Evolutionary conservation across 2,797 vertebrate species (phyloP).

Genomic region (Pipistrellus kuhlii): DNA sequence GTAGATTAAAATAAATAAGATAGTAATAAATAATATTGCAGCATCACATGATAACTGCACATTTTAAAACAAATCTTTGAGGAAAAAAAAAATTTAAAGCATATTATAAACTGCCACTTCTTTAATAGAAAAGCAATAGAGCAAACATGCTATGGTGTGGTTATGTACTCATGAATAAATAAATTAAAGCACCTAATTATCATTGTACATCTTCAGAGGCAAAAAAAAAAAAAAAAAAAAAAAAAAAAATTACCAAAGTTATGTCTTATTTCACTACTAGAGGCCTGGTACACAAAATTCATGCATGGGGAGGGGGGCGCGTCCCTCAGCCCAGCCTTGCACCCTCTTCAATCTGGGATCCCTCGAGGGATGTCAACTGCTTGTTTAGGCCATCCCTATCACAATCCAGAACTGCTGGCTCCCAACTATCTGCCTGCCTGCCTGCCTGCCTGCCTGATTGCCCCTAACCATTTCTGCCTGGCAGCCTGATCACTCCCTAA

Average conservation of each 20-base stretch:
- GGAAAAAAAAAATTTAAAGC: conserved; percentile 37
- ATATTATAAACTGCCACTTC: background rate
- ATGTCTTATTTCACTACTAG: background rate
- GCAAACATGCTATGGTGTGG: background rate
- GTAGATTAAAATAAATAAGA: conserved; percentile 34
- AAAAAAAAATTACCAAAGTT: background rate
- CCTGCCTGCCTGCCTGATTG: too few relatives aligned
- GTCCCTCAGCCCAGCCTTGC: too few relatives aligned
- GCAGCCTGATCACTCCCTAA: too few relatives aligned
- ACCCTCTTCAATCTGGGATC: too few relatives aligned
- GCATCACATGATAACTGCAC: background rate
- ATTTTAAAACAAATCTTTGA: conserved; percentile 35
- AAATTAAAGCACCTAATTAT: background rate
- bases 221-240: background rate
- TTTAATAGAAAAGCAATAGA: conserved; percentile 20
- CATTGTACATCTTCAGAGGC: background rate
- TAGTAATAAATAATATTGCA: conserved; percentile 48
- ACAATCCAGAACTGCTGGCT: too few relatives aligned
- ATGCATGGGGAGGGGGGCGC: too few relatives aligned
- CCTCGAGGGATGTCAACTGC: too few relatives aligned
- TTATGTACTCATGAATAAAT: background rate
- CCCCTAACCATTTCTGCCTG: too few relatives aligned
- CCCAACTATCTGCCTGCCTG: too few relatives aligned
- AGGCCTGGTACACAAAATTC: too few relatives aligned
- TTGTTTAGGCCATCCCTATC: too few relatives aligned